Evolutionary conservation across 2,888 invertebrate genomes (phyloP).

Genomic region (Tachina fera): DNA sequence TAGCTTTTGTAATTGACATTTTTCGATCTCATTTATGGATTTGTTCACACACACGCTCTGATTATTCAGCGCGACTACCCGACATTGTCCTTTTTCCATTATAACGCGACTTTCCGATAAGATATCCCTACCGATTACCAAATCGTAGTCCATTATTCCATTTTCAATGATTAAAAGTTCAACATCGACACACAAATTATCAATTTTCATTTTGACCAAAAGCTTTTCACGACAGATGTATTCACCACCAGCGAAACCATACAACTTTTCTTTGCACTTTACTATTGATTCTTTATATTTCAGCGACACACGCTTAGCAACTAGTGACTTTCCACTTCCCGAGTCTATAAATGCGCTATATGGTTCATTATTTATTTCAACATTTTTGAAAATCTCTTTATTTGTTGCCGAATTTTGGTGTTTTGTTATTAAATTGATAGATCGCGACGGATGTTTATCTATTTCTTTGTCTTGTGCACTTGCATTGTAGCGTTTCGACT

Average conservation of each 20-base stretch:
- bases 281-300: neutral
- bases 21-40: neutral
- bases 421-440: neutral
- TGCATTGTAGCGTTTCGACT: neutral
- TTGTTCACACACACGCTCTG: conserved; percentile 1
- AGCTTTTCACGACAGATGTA: no score
- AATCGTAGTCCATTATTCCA: neutral
- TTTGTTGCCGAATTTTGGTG: neutral
- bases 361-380: neutral
- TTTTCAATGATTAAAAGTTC: neutral
- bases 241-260: no score
- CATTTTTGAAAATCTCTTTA: no score
- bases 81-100: no score
- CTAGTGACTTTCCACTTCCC: neutral
- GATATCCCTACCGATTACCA: neutral
- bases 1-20: neutral
- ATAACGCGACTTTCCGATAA: no score
- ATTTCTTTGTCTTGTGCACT: neutral
- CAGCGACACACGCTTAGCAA: neutral
- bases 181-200: neutral
- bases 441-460: neutral
- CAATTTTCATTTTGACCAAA: neutral
- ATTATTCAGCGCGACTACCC: neutral
- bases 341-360: neutral
- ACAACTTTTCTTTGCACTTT: neutral